Evolutionary conservation across 1,140 invertebrate species (phyloP).

Genomic region (Cyclargus thomasi): DNA sequence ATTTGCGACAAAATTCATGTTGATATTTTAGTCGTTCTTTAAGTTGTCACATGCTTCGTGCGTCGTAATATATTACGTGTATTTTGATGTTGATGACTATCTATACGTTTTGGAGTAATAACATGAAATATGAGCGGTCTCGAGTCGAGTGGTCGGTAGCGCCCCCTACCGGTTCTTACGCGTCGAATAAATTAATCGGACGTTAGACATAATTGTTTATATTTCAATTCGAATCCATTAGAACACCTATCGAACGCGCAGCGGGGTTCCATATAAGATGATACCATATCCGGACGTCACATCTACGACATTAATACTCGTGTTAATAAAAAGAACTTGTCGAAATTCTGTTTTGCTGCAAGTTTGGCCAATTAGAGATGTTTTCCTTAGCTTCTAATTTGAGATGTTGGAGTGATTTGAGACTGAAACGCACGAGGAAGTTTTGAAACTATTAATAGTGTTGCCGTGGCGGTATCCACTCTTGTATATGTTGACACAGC

Average conservation of each 20-base stretch:
- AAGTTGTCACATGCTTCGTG: constrained; percentile 8
- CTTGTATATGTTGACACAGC: background rate
- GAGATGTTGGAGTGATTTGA: background rate
- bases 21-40: background rate
- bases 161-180: constrained; percentile 51
- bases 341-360: background rate
- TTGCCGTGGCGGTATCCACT: background rate
- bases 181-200: constrained; percentile 47
- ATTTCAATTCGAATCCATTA: constrained; percentile 10
- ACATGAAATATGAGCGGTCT: constrained; percentile 44
- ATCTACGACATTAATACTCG: background rate
- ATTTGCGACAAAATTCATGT: background rate
- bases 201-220: constrained; percentile 14
- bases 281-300: background rate
- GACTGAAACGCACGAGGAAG: background rate
- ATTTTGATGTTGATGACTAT: constrained; percentile 55
- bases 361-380: background rate
- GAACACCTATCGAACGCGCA: constrained; percentile 3
- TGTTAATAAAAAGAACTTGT: too few species aligned
- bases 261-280: background rate
- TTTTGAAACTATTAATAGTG: constrained; percentile 1
- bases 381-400: background rate
- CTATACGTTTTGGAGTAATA: constrained; percentile 56
- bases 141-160: constrained; percentile 56
- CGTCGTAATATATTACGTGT: constrained; percentile 22